phyloP scores from a whole-genome alignment of 1,140 invertebrate genomes.

The Bombus turneri region DNA sequence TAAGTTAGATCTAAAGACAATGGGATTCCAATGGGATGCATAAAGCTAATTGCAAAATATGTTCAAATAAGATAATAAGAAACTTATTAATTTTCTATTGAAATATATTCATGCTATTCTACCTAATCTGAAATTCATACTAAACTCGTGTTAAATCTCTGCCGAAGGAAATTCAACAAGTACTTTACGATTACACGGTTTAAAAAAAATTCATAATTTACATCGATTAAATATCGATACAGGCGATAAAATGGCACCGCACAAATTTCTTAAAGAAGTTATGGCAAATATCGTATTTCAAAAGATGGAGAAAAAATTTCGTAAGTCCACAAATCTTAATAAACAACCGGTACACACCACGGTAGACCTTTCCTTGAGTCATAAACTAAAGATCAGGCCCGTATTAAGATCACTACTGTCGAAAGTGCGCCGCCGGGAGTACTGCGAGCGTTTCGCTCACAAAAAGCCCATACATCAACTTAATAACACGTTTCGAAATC shows the following conservation, averaged over 20 bases:
- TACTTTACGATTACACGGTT: neutral
- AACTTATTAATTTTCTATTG: too few species aligned
- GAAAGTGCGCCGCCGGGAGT: neutral
- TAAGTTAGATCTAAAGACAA: too few species aligned
- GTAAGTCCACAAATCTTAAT: constrained; percentile 10
- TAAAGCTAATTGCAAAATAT: too few species aligned
- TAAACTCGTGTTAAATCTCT: neutral
- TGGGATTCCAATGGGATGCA: too few species aligned
- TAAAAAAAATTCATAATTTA: neutral
- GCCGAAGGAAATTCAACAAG: too few species aligned
- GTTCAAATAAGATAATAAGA: too few species aligned
- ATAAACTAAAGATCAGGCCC: neutral
- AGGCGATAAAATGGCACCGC: neutral
- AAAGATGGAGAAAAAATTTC: neutral
- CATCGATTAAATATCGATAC: neutral
- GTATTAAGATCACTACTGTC: constrained; percentile 23
- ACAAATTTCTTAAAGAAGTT: neutral
- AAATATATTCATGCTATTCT: neutral
- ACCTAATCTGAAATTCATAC: neutral
- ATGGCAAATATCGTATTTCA: neutral
- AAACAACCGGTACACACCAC: neutral
- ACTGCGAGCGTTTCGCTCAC: neutral
- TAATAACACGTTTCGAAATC: constrained; percentile 23
- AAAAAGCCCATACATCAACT: constrained; percentile 8
- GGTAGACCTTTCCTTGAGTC: neutral